Base-by-base conservation (phyloP, 2,797 vertebrate genomes). In the Mus spretus region DNA sequence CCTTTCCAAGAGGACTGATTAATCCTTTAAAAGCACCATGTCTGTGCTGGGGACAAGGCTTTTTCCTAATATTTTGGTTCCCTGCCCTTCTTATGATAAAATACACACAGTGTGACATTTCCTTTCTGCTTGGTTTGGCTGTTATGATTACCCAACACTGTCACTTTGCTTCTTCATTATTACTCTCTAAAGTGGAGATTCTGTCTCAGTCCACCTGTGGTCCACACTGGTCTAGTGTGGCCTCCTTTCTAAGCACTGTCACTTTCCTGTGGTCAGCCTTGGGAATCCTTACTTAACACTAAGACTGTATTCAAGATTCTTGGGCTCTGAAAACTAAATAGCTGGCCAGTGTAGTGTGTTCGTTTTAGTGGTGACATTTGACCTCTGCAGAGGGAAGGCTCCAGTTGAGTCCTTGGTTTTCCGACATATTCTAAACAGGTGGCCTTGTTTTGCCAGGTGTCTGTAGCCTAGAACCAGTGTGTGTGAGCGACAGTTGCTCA, bases 91-190 rank as follows among this genome's bases (percentile, higher is more conserved):
- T 57, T 59, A 61, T 22, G 26, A 63, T 28, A 12, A 53, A 44
- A 5, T 53, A 24, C 55, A 26, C 72, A 20, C 8, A 55, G 1
- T 14, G 8, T 14, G 47, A 55, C 50, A 57, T 78, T 72, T 31
- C 63, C 83, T 50, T 9, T 3, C 26, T 50, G 3, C 44, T 53
- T 22, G 13, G 22, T 57, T 78, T 93, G 44, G 0, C 50, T 13
- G 0, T 31, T 61, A 2, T 5, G 24, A 26, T 79, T 1, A 2
- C 50, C 61, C n/a, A 24, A 26, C 9, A 20, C 7, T 3, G 6
- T 59, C 8, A 14, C 28, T 34, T 57, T 20, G 12, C 63, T 55
- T 65, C 88, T n/a, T 0, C 59, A 12, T 37, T 28, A 37, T 6
- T 31, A 9, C 31, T 65, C 53, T 55, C 3, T 20, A 28, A 9